Conservation (phyloP, 1,140 invertebrate genomes). For the Hylyphantes graminicola region DNA sequence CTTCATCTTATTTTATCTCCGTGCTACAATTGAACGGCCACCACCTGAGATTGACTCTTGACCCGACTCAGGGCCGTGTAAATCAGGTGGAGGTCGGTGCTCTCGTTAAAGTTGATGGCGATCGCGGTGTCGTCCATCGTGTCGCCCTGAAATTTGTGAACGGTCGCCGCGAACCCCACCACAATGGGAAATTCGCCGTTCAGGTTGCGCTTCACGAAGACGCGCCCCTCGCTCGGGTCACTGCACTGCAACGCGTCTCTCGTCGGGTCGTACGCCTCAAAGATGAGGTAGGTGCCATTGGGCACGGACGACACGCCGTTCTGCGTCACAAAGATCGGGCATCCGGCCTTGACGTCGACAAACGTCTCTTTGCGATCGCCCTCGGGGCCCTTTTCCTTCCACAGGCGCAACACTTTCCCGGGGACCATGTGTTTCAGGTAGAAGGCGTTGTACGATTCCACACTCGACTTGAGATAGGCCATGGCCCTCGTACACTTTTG, state of each 20-base stretch:
- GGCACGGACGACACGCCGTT: too few relatives aligned
- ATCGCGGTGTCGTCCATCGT: neutral
- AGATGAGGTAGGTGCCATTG: too few relatives aligned
- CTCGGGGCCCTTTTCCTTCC: too few relatives aligned
- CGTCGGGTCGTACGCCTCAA: too few relatives aligned
- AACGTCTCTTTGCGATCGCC: too few relatives aligned
- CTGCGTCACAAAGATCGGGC: too few relatives aligned
- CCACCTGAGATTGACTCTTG: neutral
- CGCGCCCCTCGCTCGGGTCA: too few relatives aligned
- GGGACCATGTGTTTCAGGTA: too few relatives aligned
- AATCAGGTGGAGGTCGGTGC: neutral
- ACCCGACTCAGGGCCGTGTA: conserved; percentile 36
- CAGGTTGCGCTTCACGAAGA: neutral
- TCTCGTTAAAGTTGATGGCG: conserved; percentile 14
- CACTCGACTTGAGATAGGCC: neutral
- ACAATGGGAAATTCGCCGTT: neutral
- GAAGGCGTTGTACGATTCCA: neutral
- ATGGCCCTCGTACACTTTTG: neutral
- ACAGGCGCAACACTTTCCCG: too few relatives aligned
- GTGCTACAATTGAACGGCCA: neutral
- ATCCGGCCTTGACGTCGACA: too few relatives aligned
- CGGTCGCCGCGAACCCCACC: neutral
- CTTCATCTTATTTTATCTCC: neutral
- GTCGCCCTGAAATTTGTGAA: conserved; percentile 16
- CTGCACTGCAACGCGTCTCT: too few relatives aligned